phyloP scores from a whole-genome alignment of 2,888 invertebrate genomes.

The Cephus spinipes region DNA sequence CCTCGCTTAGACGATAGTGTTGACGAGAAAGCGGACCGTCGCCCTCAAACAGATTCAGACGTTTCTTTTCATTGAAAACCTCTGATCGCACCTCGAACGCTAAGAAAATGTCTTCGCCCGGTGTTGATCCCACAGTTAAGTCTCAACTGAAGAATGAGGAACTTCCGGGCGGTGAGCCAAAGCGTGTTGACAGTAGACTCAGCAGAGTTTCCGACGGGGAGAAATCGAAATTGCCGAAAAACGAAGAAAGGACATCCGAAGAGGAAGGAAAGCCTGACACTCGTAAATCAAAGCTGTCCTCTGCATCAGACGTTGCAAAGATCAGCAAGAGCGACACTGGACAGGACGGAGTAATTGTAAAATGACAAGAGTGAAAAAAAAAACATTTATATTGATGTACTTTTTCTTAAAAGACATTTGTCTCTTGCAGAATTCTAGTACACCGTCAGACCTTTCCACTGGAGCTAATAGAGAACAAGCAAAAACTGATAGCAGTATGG shows the following conservation, averaged over 20 bases:
- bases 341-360: slow-evolving; percentile 4
- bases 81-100: background rate
- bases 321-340: slow-evolving; percentile 1
- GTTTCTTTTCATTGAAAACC: no score
- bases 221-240: no score
- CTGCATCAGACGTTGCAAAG: background rate
- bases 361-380: background rate
- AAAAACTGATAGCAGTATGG: slow-evolving; percentile 40
- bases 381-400: background rate
- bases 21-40: no score
- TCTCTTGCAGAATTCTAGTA: slow-evolving; percentile 34
- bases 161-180: background rate
- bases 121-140: background rate
- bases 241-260: no score
- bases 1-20: no score
- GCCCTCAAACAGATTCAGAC: no score
- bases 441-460: slow-evolving; percentile 47
- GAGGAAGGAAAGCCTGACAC: no score
- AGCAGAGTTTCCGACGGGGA: background rate
- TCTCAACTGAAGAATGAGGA: background rate
- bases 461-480: slow-evolving; percentile 34
- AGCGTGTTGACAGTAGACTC: background rate
- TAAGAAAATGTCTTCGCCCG: slow-evolving; percentile 6
- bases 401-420: background rate
- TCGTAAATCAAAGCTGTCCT: no score